Percentiles rank a stretch among this genome's conserved stretches.
These are phyloP conservation scores for Leistus spinibarbis DNA, from an alignment of 2,888 invertebrate species.

Conservation along the genomic window DNA sequence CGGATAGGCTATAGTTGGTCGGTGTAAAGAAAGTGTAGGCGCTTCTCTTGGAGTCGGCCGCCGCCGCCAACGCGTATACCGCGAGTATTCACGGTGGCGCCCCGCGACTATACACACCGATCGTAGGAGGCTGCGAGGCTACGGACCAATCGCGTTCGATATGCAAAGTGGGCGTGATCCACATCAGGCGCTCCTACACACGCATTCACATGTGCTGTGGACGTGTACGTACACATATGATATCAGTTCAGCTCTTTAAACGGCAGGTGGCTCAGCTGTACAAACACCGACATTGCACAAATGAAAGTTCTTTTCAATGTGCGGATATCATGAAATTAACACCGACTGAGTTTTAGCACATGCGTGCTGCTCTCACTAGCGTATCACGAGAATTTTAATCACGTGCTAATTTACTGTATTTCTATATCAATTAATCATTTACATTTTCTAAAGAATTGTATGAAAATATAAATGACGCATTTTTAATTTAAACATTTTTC, in stretches of 20 bases:
- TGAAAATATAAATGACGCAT: no score
- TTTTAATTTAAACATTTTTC: no score
- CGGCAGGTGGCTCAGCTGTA: not conserved
- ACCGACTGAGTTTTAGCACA: not conserved
- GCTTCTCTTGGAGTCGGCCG: not conserved
- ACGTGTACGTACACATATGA: not conserved
- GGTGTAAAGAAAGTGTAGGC: not conserved
- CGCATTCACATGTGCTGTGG: constrained; percentile 1
- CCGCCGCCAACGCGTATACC: not conserved
- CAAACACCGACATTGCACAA: not conserved
- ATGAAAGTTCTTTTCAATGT: constrained; percentile 15
- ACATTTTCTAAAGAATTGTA: no score
- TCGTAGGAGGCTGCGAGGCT: constrained; percentile 48
- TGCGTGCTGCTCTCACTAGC: no score
- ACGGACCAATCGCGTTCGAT: constrained; percentile 53
- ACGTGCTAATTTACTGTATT: no score
- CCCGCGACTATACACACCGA: not conserved
- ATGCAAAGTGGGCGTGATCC: constrained; percentile 55
- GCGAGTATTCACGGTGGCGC: constrained; percentile 14
- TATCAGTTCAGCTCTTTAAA: not conserved
- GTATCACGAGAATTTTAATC: no score
- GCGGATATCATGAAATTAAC: not conserved
- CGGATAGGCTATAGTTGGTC: not conserved
- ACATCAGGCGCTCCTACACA: constrained; percentile 27
- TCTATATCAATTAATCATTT: no score